These are phyloP conservation scores for Porphyrio hochstetteri DNA, from an alignment of 2,113 vertebrate species.

Conservation along the genomic window DNA sequence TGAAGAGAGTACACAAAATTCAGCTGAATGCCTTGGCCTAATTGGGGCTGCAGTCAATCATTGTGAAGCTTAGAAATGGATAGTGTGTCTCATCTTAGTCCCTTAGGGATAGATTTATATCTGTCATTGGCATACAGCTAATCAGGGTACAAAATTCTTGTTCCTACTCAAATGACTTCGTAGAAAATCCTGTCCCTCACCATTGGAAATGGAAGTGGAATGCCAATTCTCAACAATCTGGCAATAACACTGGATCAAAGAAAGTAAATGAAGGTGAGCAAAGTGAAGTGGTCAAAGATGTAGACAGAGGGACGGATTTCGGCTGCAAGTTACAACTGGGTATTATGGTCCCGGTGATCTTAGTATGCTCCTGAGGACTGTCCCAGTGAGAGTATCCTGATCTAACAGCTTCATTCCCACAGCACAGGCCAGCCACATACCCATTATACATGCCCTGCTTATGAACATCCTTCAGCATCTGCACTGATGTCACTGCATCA, in stretches of 20 bases:
- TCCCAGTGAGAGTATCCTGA: background rate
- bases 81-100: background rate
- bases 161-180: background rate
- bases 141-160: background rate
- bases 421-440: background rate
- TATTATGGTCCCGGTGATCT: accelerated
- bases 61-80: background rate
- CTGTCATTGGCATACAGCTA: background rate
- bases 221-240: background rate
- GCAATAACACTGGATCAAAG: background rate
- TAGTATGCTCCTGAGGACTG: background rate
- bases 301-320: background rate
- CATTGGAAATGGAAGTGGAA: background rate
- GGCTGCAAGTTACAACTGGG: background rate
- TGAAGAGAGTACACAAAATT: background rate
- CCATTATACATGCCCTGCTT: background rate
- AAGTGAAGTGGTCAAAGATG: background rate
- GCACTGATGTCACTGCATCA: background rate
- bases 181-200: background rate
- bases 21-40: background rate
- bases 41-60: slow-evolving; percentile 31
- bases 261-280: background rate
- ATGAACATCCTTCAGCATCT: background rate
- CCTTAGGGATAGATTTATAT: background rate
- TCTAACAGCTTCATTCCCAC: too few relatives aligned